phyloP scores from a whole-genome alignment of 2,888 invertebrate genomes.

The Cheilosia grossa region DNA sequence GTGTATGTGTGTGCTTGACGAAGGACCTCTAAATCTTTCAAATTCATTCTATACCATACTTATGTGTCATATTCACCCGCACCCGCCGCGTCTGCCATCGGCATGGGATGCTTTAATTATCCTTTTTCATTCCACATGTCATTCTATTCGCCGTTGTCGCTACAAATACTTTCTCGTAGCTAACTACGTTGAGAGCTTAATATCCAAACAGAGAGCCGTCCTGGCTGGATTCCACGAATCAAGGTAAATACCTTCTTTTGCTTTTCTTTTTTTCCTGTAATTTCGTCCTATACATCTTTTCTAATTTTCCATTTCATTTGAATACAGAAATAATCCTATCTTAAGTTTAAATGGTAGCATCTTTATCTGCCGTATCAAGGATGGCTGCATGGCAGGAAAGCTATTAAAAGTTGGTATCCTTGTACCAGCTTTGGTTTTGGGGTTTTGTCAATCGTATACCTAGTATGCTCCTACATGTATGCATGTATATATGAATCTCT shows the following conservation, averaged over 20 bases:
- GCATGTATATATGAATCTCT: conserved; percentile 53
- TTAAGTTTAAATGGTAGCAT: conserved; percentile 75
- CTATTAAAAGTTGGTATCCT: conserved; percentile 75
- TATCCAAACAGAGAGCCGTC: conserved; percentile 47
- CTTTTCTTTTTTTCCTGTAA: conserved; percentile 44
- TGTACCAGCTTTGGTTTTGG: conserved; percentile 73
- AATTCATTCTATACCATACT: conserved; percentile 60
- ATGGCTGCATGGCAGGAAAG: conserved; percentile 61
- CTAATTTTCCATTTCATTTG: conserved; percentile 75
- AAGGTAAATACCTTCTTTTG: conserved; percentile 66
- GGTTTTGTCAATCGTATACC: conserved; percentile 71
- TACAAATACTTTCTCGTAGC: neutral
- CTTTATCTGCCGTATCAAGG: conserved; percentile 72
- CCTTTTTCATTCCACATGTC: conserved; percentile 73
- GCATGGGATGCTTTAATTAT: conserved; percentile 73
- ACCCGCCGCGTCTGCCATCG: conserved; percentile 48
- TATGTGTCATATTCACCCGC: conserved; percentile 59
- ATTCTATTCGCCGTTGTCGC: conserved; percentile 39
- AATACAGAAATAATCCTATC: conserved; percentile 74
- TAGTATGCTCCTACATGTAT: conserved; percentile 34
- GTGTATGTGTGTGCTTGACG: conserved; percentile 3
- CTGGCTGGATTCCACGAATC: conserved; percentile 73
- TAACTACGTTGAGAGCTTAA: conserved; percentile 63
- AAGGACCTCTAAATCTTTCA: conserved; percentile 67
- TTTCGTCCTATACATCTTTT: conserved; percentile 73